Evolutionary conservation across 2,888 invertebrate species (phyloP).

Genomic region (Oxystoma pomonae): DNA sequence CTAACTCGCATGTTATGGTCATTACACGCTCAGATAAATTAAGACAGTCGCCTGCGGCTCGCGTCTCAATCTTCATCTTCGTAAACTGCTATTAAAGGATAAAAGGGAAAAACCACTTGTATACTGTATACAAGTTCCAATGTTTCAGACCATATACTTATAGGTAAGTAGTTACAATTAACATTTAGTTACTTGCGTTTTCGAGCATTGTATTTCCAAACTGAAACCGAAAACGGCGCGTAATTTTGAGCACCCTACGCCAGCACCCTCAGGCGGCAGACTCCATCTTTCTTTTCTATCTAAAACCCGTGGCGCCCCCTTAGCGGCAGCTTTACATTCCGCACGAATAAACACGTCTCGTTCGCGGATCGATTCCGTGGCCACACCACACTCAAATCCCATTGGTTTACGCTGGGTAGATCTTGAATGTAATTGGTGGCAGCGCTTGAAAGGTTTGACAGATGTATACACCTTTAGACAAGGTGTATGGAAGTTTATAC

Average conservation of each 20-base stretch:
- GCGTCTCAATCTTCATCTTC: too few species aligned
- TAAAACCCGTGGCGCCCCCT: conserved; percentile 45
- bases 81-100: too few species aligned
- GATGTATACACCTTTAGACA: conserved; percentile 44
- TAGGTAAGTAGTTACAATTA: too few species aligned
- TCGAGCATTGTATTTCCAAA: too few species aligned
- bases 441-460: conserved; percentile 33
- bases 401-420: conserved; percentile 28
- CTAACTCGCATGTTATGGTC: too few species aligned
- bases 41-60: too few species aligned
- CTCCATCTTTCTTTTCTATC: conserved; percentile 28
- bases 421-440: conserved; percentile 26
- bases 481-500: conserved; percentile 34
- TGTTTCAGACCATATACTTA: too few species aligned
- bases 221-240: too few species aligned
- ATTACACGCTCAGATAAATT: too few species aligned
- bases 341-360: conserved; percentile 45
- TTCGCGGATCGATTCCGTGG: conserved; percentile 35
- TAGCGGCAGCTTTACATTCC: conserved; percentile 43
- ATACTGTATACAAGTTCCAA: too few species aligned
- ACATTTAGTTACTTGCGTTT: too few species aligned
- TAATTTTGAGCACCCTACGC: conserved; percentile 4
- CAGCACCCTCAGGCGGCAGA: conserved; percentile 33
- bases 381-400: conserved; percentile 25
- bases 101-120: too few species aligned